These are phyloP conservation scores for Myocastor coypus DNA, from an alignment of 2,113 vertebrate genomes.

Conservation along the genomic window DNA sequence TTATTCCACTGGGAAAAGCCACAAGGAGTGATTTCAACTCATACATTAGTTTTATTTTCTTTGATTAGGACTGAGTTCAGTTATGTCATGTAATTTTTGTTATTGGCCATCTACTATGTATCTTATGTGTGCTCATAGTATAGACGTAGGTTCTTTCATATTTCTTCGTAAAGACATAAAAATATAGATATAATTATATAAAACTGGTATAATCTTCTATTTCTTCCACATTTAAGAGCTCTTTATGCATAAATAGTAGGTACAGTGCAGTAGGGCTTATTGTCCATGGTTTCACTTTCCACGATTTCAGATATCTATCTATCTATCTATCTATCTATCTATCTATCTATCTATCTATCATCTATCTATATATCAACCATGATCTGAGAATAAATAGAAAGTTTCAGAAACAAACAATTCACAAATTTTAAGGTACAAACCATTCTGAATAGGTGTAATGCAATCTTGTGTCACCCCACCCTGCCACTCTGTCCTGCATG, in stretches of 20 bases:
- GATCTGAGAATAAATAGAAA: not conserved
- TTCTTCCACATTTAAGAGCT: conserved; percentile 21
- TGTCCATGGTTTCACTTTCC: not conserved
- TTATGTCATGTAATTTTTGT: not conserved
- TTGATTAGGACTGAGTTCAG: not conserved
- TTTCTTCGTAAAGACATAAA: not conserved
- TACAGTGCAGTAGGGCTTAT: not conserved
- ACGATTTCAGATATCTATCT: not conserved
- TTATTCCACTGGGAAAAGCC: not conserved
- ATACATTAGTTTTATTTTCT: not conserved
- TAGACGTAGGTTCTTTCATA: not conserved
- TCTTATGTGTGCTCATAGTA: not conserved
- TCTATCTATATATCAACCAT: too few species aligned
- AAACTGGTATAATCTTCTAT: not conserved
- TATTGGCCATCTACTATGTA: not conserved
- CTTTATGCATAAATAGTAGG: not conserved
- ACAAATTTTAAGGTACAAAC: not conserved
- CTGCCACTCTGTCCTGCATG: not conserved
- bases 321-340: too few species aligned
- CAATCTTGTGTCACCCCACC: not conserved
- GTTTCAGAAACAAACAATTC: not conserved
- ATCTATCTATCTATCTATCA: too few species aligned
- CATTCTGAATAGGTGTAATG: not conserved
- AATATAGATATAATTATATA: not conserved
- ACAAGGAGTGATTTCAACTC: not conserved